phyloP scores from a whole-genome alignment of 1,140 invertebrate genomes.

The Daktulosphaira vitifoliae region DNA sequence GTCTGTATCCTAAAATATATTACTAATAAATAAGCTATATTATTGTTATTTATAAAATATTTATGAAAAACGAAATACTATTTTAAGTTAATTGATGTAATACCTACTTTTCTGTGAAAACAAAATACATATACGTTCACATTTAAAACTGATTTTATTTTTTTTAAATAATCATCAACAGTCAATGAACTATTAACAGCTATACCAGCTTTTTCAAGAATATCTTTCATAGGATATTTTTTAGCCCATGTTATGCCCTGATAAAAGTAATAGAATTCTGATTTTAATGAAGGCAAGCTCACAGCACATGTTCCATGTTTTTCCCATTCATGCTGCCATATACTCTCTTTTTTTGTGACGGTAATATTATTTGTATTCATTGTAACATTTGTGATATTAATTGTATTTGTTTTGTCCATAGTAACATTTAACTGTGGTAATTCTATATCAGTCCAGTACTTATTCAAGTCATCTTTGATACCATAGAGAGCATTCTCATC shows the following conservation, averaged over 20 bases:
- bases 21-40: too few species aligned
- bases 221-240: not conserved
- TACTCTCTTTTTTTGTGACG: conserved; percentile 42
- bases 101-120: not conserved
- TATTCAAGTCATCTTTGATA: conserved; percentile 52
- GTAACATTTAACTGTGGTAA: not conserved
- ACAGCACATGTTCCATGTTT: conserved; percentile 78
- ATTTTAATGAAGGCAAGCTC: conserved; percentile 50
- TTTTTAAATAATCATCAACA: conserved; percentile 27
- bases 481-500: conserved; percentile 50
- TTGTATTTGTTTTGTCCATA: not conserved
- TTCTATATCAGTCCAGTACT: conserved; percentile 52
- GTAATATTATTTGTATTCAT: not conserved
- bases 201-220: conserved; percentile 11
- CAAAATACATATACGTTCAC: not conserved
- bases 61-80: too few species aligned
- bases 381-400: too few species aligned
- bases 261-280: conserved; percentile 63
- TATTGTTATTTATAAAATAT: too few species aligned
- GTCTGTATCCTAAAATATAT: conserved; percentile 36
- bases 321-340: conserved; percentile 76
- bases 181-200: conserved; percentile 5
- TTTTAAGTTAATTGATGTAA: too few species aligned
- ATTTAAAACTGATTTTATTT: not conserved
- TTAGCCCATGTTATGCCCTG: conserved; percentile 53